Evolutionary conservation across 2,888 invertebrate genomes (phyloP), one percentile per base, ranked within the genome.

Genomic region (Nephrocerus scutellatus): DNA sequence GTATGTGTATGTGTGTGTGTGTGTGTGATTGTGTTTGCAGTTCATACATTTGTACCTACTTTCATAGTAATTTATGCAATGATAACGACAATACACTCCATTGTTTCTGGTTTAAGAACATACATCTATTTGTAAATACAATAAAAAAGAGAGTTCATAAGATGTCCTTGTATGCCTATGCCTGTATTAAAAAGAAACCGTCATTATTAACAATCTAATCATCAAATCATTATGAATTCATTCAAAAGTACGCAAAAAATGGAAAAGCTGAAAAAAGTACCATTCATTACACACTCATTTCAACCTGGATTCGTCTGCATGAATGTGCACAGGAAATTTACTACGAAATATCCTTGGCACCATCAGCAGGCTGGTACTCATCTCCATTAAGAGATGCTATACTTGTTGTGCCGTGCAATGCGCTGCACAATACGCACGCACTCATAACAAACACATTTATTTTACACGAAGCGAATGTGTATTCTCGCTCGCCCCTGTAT

Each of bases 21-120:
- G 44, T 51, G 51, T 45, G 52, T 48, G 40, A 45, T 36, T 50
- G 49, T 38, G 43, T 30, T 29, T 20, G 15, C 28, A 50, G 53
- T 57, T 46, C 46, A 48, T 4, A 15, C 9, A 19, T 30, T 22
- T 31, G 19, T 30, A 38, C 51, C 46, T 34, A n/a, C 14, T 16
- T 14, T 30, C 15, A n/a, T 44, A 42, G 49, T 28, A n/a, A n/a
- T n/a, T n/a, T n/a, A n/a, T n/a, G n/a, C n/a, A n/a, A n/a, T n/a
- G n/a, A n/a, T n/a, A n/a, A n/a, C n/a, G n/a, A n/a, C n/a, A n/a
- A n/a, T n/a, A n/a, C n/a, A n/a, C n/a, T n/a, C n/a, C n/a, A n/a
- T n/a, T n/a, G n/a, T n/a, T n/a, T n/a, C n/a, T n/a, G n/a, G n/a
- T n/a, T n/a, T n/a, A n/a, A n/a, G n/a, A n/a, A n/a, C n/a, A n/a